Conservation (phyloP, 1,140 invertebrate genomes). For the Cotesia glomerata region DNA sequence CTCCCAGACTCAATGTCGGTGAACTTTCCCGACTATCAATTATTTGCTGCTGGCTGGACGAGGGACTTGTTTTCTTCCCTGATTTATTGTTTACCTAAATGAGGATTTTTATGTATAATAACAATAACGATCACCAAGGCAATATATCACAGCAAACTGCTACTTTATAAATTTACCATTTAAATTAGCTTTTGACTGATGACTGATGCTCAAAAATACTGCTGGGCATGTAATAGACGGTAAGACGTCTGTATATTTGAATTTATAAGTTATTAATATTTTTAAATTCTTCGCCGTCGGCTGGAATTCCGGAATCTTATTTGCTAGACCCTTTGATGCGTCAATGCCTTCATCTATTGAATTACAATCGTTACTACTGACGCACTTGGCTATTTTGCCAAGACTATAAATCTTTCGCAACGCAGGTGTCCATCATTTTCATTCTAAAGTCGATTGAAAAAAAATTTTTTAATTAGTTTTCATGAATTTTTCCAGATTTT, state of each 20-base stretch:
- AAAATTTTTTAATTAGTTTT: no score
- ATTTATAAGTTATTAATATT: neutral
- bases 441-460: no score
- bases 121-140: no score
- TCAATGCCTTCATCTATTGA: slow-evolving; percentile 20
- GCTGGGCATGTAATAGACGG: no score
- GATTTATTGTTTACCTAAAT: slow-evolving; percentile 20
- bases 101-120: neutral
- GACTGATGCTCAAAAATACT: no score
- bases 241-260: no score
- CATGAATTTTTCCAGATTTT: no score
- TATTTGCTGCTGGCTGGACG: neutral
- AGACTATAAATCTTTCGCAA: no score
- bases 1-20: slow-evolving; percentile 19
- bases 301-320: no score
- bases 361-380: slow-evolving; percentile 32
- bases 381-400: slow-evolving; percentile 4
- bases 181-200: no score
- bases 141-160: no score
- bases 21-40: slow-evolving; percentile 11
- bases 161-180: neutral
- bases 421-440: no score
- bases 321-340: slow-evolving; percentile 5
- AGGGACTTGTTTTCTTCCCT: neutral
- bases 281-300: neutral